Evolutionary conservation across 2,113 vertebrate genomes (phyloP), one percentile per base, ranked within the genome.

Genomic region (Octodon degus): DNA sequence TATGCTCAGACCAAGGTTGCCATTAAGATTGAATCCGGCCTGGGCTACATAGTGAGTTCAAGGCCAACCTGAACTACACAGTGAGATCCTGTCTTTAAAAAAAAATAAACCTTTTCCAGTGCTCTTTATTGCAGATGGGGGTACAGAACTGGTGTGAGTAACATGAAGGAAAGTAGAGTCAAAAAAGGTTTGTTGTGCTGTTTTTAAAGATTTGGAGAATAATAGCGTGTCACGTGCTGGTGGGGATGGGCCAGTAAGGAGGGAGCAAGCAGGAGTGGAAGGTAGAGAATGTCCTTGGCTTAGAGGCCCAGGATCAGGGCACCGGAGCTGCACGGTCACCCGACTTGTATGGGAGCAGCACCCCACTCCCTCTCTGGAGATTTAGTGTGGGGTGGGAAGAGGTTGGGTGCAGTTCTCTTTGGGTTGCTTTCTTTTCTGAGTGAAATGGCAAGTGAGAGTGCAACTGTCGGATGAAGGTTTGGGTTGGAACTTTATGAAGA

Each of bases 201-300:
- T 67, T 76, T 88, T 92, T 80, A 72, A 27, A 68, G 58, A 92
- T 53, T 53, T 24, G 60, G 27, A 95, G 55, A 87, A 77, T 77
- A 79, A 65, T 76, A 58, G 32, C 13, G 30, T 79, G 19, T 89
- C 92, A 34, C 37, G 10, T 80, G 34, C 43, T 43, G 30, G n/a
- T 86, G 62, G 16, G 14, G 43, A 32, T 65, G 40, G 65, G 40
- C 40, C 37, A 20, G 40, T 47, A 85, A 65, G 40, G 58, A 63
- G 63, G 60, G 60, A 63, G 40, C 24, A 63, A 84, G 17, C 88
- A 62, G 86, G 55, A n/a, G 14, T 20, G 84, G 47, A 63, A 82
- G 55, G 55, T 86, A 10, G 62, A 80, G 50, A 6, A 7, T 47
- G 24, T 47, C 5, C 25, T 37, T 62, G 24, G n/a, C 1, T 62